A percentile compares a stretch with the other conserved stretches of the same genome.
phyloP scores from a whole-genome alignment of 2,888 invertebrate species.

The Plebejus anna region DNA sequence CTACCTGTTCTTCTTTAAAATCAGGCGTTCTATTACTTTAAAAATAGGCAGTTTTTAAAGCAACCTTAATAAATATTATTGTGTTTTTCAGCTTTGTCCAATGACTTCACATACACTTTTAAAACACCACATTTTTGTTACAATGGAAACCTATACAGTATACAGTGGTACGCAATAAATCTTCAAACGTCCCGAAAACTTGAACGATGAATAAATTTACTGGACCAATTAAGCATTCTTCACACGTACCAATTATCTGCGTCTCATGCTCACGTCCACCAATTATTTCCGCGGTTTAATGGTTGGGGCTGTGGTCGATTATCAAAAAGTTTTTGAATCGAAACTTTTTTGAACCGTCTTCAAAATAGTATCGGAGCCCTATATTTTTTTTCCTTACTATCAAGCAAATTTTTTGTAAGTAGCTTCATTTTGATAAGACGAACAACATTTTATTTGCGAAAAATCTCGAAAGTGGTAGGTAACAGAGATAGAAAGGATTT shows the following conservation, averaged over 20 bases:
- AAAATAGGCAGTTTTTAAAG: no score
- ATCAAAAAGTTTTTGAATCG: background rate
- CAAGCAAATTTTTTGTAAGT: no score
- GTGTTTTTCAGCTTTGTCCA: no score
- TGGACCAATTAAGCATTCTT: conserved; percentile 70
- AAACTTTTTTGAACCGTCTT: background rate
- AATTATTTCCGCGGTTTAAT: conserved; percentile 13
- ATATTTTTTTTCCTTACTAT: no score
- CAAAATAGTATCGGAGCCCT: no score
- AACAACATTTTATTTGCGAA: no score
- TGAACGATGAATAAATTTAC: conserved; percentile 62
- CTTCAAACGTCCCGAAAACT: conserved; percentile 58
- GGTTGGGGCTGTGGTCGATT: background rate
- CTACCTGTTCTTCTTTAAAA: no score
- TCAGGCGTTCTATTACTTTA: no score
- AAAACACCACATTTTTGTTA: background rate
- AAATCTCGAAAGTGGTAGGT: no score
- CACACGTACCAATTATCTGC: conserved; percentile 50
- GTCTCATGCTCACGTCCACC: conserved; percentile 24
- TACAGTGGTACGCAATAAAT: conserved; percentile 51
- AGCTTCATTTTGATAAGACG: no score
- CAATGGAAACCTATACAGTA: conserved; percentile 32
- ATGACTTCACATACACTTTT: background rate
- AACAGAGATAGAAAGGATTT: no score
- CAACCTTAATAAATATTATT: no score